Evolutionary conservation across 2,888 invertebrate species (phyloP), one percentile per base, ranked within the genome.

Genomic region (Metellina segmentata): DNA sequence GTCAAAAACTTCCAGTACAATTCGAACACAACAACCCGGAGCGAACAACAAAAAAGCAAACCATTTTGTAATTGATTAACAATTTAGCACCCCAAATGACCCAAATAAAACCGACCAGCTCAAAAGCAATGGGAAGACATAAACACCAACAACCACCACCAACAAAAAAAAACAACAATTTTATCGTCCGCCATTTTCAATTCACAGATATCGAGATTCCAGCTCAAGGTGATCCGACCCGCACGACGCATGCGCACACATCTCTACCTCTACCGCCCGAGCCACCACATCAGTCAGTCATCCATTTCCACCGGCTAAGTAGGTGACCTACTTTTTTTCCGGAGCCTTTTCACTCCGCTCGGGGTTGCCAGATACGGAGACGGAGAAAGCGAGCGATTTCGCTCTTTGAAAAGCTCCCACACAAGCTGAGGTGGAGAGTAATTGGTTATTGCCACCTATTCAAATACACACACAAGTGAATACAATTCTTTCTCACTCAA

Each of bases 311-410:
- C 81, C 61, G 71, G 81, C 83, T 72, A 89, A 92, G 74, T 92
- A 89, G 91, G 91, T 92, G 79, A 92, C 91, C 91, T 71, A 89
- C 88, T 89, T 92, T 91, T 85, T 78, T 72, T 16, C 71, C 53
- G 20, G 71, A 82, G 82, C 82, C 82, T 82, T 82, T 82, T 81
- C 49, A 82, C 82, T 70, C 82, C 70, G 11, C 61, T 61, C 9
- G 61, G 61, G 61, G 61, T 61, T 61, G 61, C 61, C 61, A 61
- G 61, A 61, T 61, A 61, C 61, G 61, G 61, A 61, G 61, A 61
- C 61, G 61, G 61, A 61, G 61, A 61, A 61, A 61, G 61, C 61
- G 16, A 61, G 9, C 61, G 61, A 61, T 61, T 61, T 61, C 61
- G 61, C 13, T 61, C 9, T 16, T 61, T 61, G 61, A 61, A 61